Base-by-base conservation (phyloP, 2,113 vertebrate genomes). In the Malurus alboscapulatus region DNA sequence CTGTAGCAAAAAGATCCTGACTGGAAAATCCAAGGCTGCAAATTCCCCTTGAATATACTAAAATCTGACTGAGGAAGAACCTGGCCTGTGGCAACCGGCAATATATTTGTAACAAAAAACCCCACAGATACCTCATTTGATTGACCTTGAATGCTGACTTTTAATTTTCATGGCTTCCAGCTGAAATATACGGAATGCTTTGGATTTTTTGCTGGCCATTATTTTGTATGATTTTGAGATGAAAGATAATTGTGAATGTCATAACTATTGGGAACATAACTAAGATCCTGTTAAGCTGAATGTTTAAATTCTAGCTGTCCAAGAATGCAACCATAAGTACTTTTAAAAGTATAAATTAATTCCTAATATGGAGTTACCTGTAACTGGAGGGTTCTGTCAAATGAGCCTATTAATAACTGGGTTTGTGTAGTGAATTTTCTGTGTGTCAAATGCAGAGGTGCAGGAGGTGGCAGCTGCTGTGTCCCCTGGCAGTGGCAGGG, bases 111-210 rank as follows among this genome's bases (percentile, higher is more conserved):
- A 48, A 69, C 7, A 17, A 44, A 45, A 62, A 69, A 2, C 0
- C 36, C 10, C 14, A 10, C 3, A 30, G 48, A 2, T 44, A 19
- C 2, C 21, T 62, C 0, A 0, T 32, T 44, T 25, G 29, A 62
- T 59, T 71, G 63, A 16, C 69, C 58, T 66, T 25, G 61, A 82
- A 48, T 62, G 42, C 34, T 53, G 45, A 53, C 7, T 25, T 83
- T 82, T 65, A 19, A 53, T 44, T 85, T 87, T 76, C 20, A 32
- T 48, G 32, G 12, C 22, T 93, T 91, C 17, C 38, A 79, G 45
- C 74, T 94, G 66, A 85, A 85, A 67, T 42, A 14, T 4, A 24
- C 55, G 27, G 81, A 57, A 10, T 38, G 16, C 34, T 78, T 62
- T 59, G 62, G 21, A 7, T 9, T 22, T 77, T 82, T 88, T 89